Evolutionary conservation across 2,113 vertebrate genomes (phyloP), one percentile per base, ranked within the genome.

Genomic region (Psophia crepitans): DNA sequence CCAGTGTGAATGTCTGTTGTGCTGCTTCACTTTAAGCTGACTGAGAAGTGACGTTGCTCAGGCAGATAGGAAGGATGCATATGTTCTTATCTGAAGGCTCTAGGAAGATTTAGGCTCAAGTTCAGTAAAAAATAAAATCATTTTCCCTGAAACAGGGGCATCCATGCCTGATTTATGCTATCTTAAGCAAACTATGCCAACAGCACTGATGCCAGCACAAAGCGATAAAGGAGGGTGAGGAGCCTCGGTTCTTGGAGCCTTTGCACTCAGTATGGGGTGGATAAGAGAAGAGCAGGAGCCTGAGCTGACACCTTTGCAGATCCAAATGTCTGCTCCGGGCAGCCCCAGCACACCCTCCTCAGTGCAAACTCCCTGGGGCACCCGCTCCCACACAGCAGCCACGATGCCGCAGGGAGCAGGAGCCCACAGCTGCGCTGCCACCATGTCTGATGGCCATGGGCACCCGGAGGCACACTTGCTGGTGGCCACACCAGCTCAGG

Each of bases 61-160:
- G 89, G 56, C 48, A 0, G 16, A 91, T 56, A 94, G 69, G 60
- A 75, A 91, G 93, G 81, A 81, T 79, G 69, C 90, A 74, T 39
- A 68, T 0, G 2, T 20, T 93, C 53, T 96, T 96, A 95, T 92
- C 82, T 77, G 76, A 89, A 92, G 27, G 61, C 68, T 90, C 64
- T 90, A 58, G 60, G 60, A 94, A 97, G 83, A 69, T 84, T 93
- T 91, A 93, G 88, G 79, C 43, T 87, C 33, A 79, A 94, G 81
- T 89, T 96, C 60, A 78, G 69, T 49, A 53, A 90, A 93, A 95
- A 89, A 79, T 51, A 65, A 83, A 83, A 87, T 27, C 71, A 66
- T 51, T 86, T 90, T 61, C 60, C 49, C 70, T 78, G 86, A 93
- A 93, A 96, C 57, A 84, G 66, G 56, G 77, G 56, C 83, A 94